Conservation (phyloP, 1,140 invertebrate species). For the Drosophila arawakana region DNA sequence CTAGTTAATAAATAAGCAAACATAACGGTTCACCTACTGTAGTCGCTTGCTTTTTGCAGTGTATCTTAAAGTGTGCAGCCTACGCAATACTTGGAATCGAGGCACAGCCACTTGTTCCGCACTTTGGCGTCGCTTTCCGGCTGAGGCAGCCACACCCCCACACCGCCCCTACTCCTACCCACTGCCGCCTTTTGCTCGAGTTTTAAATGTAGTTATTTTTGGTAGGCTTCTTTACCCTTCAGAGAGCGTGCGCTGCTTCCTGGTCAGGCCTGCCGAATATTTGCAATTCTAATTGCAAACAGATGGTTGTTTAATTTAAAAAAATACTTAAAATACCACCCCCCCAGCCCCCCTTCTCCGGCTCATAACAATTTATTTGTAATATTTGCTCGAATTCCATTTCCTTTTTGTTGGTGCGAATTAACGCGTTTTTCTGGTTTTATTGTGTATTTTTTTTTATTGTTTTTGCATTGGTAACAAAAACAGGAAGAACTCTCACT, state of each 20-base stretch:
- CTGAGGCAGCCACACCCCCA: slow-evolving; percentile 29
- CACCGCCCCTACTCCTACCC: background rate
- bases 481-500: slow-evolving; percentile 55
- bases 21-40: no score
- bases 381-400: slow-evolving; percentile 41
- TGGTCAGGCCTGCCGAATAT: slow-evolving; percentile 38
- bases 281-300: slow-evolving; percentile 77
- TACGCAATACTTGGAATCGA: slow-evolving; percentile 30
- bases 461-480: slow-evolving; percentile 54
- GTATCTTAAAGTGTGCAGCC: slow-evolving; percentile 32
- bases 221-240: slow-evolving; percentile 29
- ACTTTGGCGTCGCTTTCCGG: slow-evolving; percentile 71
- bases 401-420: slow-evolving; percentile 27
- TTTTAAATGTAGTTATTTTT: slow-evolving; percentile 63
- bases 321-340: slow-evolving; percentile 21
- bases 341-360: no score
- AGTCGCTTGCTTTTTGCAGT: background rate
- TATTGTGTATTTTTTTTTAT: background rate
- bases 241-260: background rate
- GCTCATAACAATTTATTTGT: background rate
- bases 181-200: background rate
- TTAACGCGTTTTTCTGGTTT: slow-evolving; percentile 69
- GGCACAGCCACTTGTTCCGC: slow-evolving; percentile 59
- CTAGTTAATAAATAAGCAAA: no score
- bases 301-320: slow-evolving; percentile 60